These are phyloP conservation scores for Ciconia boyciana DNA, from an alignment of 2,113 vertebrate genomes.

Conservation along the genomic window DNA sequence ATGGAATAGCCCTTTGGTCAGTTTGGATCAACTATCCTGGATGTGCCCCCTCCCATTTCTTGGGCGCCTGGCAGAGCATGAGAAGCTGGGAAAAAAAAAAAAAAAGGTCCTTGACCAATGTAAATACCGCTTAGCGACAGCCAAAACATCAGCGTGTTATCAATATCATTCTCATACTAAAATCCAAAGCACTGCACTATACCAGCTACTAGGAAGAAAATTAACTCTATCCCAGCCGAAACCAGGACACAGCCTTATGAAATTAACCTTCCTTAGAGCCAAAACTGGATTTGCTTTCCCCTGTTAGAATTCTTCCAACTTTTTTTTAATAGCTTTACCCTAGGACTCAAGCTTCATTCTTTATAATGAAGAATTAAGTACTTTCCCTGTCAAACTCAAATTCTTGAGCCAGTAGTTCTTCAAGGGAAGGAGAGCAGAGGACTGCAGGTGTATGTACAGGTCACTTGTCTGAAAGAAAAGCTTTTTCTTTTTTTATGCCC, in stretches of 20 bases:
- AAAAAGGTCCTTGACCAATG: too few species aligned
- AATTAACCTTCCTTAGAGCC: background rate
- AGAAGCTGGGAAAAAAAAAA: too few species aligned
- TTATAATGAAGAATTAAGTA: background rate
- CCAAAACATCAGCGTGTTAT: too few species aligned
- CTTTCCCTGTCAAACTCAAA: background rate
- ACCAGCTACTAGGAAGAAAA: too few species aligned
- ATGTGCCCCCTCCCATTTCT: too few species aligned
- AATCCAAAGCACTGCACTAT: too few species aligned
- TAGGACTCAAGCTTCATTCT: background rate
- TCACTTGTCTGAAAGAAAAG: background rate
- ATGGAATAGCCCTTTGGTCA: too few species aligned
- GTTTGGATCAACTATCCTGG: too few species aligned
- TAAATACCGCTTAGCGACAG: too few species aligned
- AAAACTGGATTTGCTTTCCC: background rate
- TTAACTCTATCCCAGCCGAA: too few species aligned
- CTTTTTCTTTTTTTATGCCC: background rate
- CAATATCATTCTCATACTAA: too few species aligned
- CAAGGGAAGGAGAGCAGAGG: background rate
- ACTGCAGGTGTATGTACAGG: background rate
- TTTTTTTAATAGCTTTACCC: background rate
- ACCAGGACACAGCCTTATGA: background rate
- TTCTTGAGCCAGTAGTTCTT: background rate
- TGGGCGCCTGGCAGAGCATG: too few species aligned
- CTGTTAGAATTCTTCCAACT: rapidly evolving